phyloP scores from a whole-genome alignment of 2,113 vertebrate species.

The Meleagris gallopavo region DNA sequence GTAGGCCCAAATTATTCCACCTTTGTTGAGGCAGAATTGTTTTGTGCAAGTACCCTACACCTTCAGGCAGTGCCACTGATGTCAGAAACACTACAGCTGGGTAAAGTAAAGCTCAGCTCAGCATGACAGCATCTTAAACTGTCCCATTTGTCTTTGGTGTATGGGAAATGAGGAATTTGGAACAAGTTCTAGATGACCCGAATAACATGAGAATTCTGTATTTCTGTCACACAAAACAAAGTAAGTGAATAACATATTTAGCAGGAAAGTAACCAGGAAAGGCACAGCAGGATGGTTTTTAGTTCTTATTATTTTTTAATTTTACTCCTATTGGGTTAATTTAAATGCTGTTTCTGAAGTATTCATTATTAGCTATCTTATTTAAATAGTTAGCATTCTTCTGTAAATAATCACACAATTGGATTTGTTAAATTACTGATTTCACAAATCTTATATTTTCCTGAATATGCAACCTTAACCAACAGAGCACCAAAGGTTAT shows the following conservation, averaged over 20 bases:
- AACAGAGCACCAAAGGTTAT: background rate
- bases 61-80: background rate
- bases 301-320: background rate
- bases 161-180: background rate
- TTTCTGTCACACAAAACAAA: background rate
- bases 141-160: background rate
- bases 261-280: background rate
- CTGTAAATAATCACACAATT: background rate
- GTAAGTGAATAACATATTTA: background rate
- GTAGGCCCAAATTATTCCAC: background rate
- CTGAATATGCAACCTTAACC: background rate
- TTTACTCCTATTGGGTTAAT: background rate
- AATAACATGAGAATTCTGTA: background rate
- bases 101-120: background rate
- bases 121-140: background rate
- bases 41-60: background rate
- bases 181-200: background rate
- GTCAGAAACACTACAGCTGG: background rate
- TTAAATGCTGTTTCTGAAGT: background rate
- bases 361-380: background rate
- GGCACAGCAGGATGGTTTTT: background rate
- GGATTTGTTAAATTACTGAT: background rate
- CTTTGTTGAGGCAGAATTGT: background rate
- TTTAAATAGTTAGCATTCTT: background rate
- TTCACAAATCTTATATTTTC: background rate